Conservation (phyloP, 2,113 vertebrate genomes). For the Galeopterus variegatus region DNA sequence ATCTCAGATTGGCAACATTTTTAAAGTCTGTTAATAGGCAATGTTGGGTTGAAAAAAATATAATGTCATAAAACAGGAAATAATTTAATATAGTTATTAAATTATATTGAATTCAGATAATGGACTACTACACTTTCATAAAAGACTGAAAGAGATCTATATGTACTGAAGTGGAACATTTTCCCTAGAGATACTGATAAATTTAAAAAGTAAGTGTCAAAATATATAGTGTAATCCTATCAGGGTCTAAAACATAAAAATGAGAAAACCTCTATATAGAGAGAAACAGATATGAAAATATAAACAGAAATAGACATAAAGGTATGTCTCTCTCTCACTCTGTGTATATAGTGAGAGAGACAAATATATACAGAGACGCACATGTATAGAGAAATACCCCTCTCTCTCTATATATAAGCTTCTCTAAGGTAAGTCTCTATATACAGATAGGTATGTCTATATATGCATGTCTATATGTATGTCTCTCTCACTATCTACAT, state of each 20-base stretch:
- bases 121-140: neutral
- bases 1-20: neutral
- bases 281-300: neutral
- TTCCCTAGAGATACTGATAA: neutral
- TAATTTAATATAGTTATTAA: constrained; percentile 7
- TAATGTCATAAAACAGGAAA: constrained; percentile 26
- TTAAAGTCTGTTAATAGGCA: neutral
- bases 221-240: neutral
- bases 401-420: too few species aligned
- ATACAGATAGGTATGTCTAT: too few species aligned
- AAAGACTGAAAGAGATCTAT: neutral
- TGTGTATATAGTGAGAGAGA: neutral
- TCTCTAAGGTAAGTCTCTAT: too few species aligned
- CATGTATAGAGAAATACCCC: neutral
- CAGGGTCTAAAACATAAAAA: neutral
- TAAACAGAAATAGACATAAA: neutral
- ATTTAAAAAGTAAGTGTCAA: constrained; percentile 25
- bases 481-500: too few species aligned
- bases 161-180: neutral
- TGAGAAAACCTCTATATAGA: neutral
- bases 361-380: neutral
- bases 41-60: neutral
- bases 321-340: neutral
- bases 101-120: constrained; percentile 8
- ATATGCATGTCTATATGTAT: too few species aligned